Evolutionary conservation across 2,113 vertebrate genomes (phyloP).

Genomic region (Mesocricetus auratus): DNA sequence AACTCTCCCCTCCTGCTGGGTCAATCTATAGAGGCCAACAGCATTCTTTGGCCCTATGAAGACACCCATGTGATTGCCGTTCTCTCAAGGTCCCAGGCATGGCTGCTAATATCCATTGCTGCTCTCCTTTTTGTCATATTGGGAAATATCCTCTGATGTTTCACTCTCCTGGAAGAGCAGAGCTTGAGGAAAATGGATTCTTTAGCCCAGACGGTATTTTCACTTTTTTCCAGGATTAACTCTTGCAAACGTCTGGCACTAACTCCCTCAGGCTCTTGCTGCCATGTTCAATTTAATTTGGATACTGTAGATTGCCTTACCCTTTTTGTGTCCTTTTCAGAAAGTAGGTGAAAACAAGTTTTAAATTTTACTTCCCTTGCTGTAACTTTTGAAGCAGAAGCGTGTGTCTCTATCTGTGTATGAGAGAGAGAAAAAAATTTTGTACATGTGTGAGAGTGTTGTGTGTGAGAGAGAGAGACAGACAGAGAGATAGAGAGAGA

Average conservation of each 20-base stretch:
- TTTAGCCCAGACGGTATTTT: neutral
- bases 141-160: neutral
- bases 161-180: neutral
- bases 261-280: neutral
- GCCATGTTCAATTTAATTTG: neutral
- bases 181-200: neutral
- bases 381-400: neutral
- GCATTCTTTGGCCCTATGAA: neutral
- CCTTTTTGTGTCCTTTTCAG: neutral
- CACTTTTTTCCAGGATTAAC: neutral
- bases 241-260: neutral
- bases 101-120: neutral
- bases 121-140: neutral
- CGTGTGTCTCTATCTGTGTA: neutral
- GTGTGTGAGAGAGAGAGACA: neutral
- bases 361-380: neutral
- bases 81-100: neutral
- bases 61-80: neutral
- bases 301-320: neutral
- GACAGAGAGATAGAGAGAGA: neutral
- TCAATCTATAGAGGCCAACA: neutral
- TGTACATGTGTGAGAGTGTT: too few species aligned
- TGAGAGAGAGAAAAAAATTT: too few species aligned
- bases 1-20: fast-evolving
- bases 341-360: slow-evolving; percentile 37